Evolutionary conservation across 2,113 vertebrate species (phyloP), one percentile per base, ranked within the genome.

Genomic region (Anhinga rufa): DNA sequence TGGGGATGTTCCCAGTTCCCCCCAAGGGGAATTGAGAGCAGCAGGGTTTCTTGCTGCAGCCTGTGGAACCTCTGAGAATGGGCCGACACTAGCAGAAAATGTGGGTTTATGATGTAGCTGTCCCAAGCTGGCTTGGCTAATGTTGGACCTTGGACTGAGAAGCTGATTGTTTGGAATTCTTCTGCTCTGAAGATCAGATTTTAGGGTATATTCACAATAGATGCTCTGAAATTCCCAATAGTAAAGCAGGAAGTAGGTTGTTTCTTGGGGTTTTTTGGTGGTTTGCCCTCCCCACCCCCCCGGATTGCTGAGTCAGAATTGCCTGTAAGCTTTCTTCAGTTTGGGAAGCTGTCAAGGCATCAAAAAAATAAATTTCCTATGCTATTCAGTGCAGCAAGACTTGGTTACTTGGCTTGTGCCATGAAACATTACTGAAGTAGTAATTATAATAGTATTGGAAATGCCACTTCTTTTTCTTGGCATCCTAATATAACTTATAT

Each of bases 21-120:
- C 70, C 10, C 9, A 7, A 55, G 25, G 19, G 22, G 21, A 64
- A 7, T 19, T 12, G 17, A 14, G 12, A 15, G 28, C 62, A 36
- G 16, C 7, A 14, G 16, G 26, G 22, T 51, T 48, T 51, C 34
- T 57, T 1, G 1, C 46, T 75, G n/a, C 21, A 46, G 57, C 32
- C 9, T 0, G 2, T n/a, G 34, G 46, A 70, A 32, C 32, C 10
- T 68, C 8, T 1, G 3, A 20, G 34, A 62, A 20, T 1, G 8
- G 76, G 40, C 32, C 65, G 71, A 57, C 36, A 12, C 32, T 22
- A n/a, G 24, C 49, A 60, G 42, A 75, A 78, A 18, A 83, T 55
- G 4, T 40, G 24, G 28, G 7, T 81, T 79, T 91, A 19, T 8
- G 14, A 1, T 7, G 28, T 52, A 21, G 31, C 62, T 52, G 31